Conservation (phyloP, 2,113 vertebrate genomes). For the Trochalopteron elliotii region DNA sequence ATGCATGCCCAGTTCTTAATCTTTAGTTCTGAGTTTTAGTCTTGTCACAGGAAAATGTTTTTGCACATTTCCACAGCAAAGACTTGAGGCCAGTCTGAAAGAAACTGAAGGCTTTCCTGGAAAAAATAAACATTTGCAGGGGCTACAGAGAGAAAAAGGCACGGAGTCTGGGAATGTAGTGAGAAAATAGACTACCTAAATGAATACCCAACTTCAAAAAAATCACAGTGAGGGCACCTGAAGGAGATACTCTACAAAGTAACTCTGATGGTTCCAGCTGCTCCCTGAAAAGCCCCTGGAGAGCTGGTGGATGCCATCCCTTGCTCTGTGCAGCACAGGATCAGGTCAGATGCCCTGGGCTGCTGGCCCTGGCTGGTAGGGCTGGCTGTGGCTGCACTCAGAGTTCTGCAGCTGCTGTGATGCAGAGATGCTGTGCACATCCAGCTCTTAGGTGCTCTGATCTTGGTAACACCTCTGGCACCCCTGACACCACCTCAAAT, state of each 20-base stretch:
- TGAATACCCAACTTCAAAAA: background rate
- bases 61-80: background rate
- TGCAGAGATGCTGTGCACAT: background rate
- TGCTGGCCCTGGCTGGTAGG: background rate
- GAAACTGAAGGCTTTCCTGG: background rate
- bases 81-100: background rate
- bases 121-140: background rate
- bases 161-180: background rate
- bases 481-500: background rate
- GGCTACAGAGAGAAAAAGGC: background rate
- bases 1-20: background rate
- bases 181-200: background rate
- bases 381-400: background rate
- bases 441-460: background rate
- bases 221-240: background rate
- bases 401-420: background rate
- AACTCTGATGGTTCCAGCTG: background rate
- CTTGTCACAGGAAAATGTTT: slow-evolving; percentile 7
- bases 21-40: background rate
- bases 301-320: background rate
- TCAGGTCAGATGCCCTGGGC: too few species aligned
- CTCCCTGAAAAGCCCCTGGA: background rate
- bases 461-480: background rate
- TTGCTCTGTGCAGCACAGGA: background rate
- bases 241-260: background rate